These are phyloP conservation scores for Enteromius paludinosus DNA, from an alignment of 2,797 vertebrate genomes.

Conservation along the genomic window DNA sequence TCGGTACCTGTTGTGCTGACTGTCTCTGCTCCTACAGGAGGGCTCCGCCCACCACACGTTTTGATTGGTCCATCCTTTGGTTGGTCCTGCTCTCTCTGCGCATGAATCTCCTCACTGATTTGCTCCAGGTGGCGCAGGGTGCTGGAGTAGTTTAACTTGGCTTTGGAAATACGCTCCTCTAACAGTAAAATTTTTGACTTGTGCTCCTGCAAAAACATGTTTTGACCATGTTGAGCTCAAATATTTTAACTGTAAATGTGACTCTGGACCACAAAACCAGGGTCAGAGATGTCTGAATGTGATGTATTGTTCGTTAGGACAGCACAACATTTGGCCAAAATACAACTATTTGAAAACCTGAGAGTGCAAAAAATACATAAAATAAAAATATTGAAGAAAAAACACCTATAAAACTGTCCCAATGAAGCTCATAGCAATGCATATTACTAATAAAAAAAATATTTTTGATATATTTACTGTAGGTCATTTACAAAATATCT, in stretches of 20 bases:
- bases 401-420: too few relatives aligned
- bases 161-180: slow-evolving; percentile 84
- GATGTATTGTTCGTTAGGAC: too few relatives aligned
- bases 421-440: too few relatives aligned
- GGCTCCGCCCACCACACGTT: slow-evolving; percentile 60
- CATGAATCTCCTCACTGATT: slow-evolving; percentile 95
- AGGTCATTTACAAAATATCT: too few relatives aligned
- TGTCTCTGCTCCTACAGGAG: slow-evolving; percentile 80
- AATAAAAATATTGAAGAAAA: too few relatives aligned
- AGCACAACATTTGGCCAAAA: too few relatives aligned
- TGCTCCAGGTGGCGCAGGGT: slow-evolving; percentile 89
- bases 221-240: background rate
- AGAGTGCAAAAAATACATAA: too few relatives aligned
- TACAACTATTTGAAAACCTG: too few relatives aligned
- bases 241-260: background rate
- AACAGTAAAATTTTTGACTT: slow-evolving; percentile 86
- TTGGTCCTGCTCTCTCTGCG: slow-evolving; percentile 72
- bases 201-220: slow-evolving; percentile 81
- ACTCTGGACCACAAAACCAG: too few relatives aligned
- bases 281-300: too few relatives aligned
- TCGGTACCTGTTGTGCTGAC: slow-evolving; percentile 58
- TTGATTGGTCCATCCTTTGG: slow-evolving; percentile 54
- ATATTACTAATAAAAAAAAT: too few relatives aligned
- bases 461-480: too few relatives aligned
- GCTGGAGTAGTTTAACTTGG: slow-evolving; percentile 88